phyloP scores from a whole-genome alignment of 2,113 vertebrate species.

The Psammodynastes pulverulentus region DNA sequence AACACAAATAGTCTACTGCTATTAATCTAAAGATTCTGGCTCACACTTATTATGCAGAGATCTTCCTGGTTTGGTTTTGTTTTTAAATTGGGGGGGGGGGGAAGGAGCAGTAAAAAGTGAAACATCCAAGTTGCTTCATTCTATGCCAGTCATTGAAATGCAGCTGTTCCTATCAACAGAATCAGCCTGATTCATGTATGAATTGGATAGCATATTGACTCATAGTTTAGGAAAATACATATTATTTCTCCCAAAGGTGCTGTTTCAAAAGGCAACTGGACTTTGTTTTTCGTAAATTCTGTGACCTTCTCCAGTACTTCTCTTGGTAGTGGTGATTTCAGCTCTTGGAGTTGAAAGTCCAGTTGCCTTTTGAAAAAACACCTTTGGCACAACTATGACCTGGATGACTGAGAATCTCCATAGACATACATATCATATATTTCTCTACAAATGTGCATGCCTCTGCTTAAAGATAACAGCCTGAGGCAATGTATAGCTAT shows the following conservation, averaged over 20 bases:
- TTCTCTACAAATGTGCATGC: neutral
- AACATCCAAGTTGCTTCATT: neutral
- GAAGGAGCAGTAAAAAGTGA: neutral
- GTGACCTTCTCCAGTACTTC: too few species aligned
- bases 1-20: slow-evolving; percentile 66
- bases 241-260: too few species aligned
- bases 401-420: too few species aligned
- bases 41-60: slow-evolving; percentile 61
- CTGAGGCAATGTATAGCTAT: neutral
- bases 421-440: neutral
- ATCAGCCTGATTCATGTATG: neutral
- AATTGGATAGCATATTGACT: neutral
- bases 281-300: too few species aligned
- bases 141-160: neutral
- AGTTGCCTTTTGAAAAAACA: too few species aligned
- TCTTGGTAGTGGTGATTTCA: too few species aligned
- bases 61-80: slow-evolving; percentile 51
- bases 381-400: too few species aligned
- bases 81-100: slow-evolving; percentile 27
- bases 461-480: neutral
- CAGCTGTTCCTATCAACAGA: neutral
- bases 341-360: too few species aligned
- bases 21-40: slow-evolving; percentile 67
- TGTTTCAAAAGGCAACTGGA: too few species aligned
- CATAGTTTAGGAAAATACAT: neutral